Conservation (phyloP, 2,797 vertebrate genomes). For the Coreius guichenoti region DNA sequence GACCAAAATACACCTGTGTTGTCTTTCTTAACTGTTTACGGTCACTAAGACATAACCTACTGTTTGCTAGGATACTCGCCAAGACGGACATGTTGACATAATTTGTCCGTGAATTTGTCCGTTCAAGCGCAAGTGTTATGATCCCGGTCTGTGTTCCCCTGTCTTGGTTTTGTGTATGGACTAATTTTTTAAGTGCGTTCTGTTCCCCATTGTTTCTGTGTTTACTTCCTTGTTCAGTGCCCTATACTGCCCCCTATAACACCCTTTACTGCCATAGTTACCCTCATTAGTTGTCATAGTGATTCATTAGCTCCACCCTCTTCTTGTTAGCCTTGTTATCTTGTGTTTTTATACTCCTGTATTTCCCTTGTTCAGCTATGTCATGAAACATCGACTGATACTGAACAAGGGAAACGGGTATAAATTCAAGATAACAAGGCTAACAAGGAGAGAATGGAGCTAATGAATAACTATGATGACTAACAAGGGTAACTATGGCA, state of each 20-base stretch:
- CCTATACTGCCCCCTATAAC: neutral
- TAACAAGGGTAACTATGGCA: too few species aligned
- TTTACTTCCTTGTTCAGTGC: neutral
- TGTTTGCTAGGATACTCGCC: too few species aligned
- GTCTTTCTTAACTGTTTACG: too few species aligned
- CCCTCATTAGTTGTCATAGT: neutral
- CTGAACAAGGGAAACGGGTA: too few species aligned
- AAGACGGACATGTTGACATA: too few species aligned
- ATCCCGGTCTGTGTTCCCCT: neutral
- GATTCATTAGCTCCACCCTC: neutral
- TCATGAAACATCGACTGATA: too few species aligned
- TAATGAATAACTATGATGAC: too few species aligned
- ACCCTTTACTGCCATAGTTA: neutral
- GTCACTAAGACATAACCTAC: too few species aligned
- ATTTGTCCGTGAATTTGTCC: too few species aligned
- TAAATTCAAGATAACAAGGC: too few species aligned
- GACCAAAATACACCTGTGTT: too few species aligned
- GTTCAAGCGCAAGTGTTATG: neutral
- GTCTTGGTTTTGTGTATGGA: neutral
- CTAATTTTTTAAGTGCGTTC: neutral
- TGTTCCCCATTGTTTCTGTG: neutral
- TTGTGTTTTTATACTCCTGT: neutral
- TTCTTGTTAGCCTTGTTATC: neutral
- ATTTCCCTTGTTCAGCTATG: neutral
- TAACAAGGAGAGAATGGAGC: too few species aligned